Conservation (phyloP, 2,797 vertebrate species). For the Coreius guichenoti region DNA sequence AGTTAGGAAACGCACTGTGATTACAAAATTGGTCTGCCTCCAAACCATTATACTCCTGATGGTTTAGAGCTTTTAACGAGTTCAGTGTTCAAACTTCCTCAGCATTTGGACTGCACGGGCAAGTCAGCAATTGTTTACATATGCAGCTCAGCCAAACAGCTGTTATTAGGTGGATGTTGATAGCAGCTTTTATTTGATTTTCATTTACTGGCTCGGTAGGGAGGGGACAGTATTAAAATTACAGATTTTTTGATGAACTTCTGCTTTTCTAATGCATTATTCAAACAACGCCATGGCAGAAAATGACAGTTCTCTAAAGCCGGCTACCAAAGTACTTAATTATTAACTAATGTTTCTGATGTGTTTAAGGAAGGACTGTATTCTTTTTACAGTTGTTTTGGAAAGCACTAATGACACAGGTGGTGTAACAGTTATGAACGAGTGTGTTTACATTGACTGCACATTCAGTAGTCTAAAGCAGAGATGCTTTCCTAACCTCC, state of each 20-base stretch:
- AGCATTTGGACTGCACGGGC: background rate
- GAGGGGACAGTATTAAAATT: constrained; percentile 15
- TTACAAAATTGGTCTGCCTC: background rate
- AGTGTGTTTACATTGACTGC: constrained; percentile 26
- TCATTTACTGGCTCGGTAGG: background rate
- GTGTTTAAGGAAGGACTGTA: background rate
- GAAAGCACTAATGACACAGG: constrained; percentile 11
- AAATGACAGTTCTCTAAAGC: constrained; percentile 4
- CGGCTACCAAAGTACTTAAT: constrained; percentile 13
- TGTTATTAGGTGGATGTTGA: constrained; percentile 29
- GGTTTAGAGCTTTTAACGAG: background rate
- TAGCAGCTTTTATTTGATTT: constrained; percentile 36
- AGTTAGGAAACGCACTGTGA: background rate
- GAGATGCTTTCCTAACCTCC: constrained; percentile 32
- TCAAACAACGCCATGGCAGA: constrained; percentile 16
- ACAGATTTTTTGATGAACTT: constrained; percentile 8
- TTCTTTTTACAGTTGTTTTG: constrained; percentile 17
- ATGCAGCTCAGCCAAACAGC: constrained; percentile 23
- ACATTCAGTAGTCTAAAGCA: constrained; percentile 17
- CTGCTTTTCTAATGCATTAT: constrained; percentile 42
- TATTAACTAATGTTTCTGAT: background rate
- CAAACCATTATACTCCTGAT: constrained; percentile 7
- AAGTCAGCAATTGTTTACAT: constrained; percentile 28
- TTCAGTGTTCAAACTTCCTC: background rate
- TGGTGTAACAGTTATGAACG: constrained; percentile 4